phyloP scores from a whole-genome alignment of 1,140 invertebrate genomes.

The Dufourea novaeangliae region DNA sequence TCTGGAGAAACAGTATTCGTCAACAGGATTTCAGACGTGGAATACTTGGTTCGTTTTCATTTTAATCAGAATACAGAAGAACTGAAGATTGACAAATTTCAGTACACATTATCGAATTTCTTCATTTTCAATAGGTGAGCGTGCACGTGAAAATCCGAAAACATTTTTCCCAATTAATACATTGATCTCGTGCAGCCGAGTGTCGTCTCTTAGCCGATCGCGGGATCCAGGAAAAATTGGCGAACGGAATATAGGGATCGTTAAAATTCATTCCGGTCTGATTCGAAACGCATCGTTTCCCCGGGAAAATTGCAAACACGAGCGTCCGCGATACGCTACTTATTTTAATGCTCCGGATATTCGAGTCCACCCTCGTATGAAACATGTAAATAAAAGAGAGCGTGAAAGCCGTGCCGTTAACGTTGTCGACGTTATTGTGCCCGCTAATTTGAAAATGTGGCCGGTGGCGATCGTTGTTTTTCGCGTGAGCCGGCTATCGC shows the following conservation, averaged over 20 bases:
- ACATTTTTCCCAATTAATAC: too few species aligned
- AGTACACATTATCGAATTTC: too few species aligned
- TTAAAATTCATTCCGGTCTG: slow-evolving; percentile 22
- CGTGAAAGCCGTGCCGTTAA: slow-evolving; percentile 8
- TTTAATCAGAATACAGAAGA: too few species aligned
- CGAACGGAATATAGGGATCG: neutral
- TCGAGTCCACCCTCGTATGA: neutral
- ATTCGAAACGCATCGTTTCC: neutral
- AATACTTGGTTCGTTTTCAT: too few species aligned
- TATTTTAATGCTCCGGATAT: slow-evolving; percentile 33
- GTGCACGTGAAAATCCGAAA: too few species aligned
- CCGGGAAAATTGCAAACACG: neutral
- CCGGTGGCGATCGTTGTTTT: slow-evolving; percentile 48
- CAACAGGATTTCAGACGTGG: too few species aligned
- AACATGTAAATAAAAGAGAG: slow-evolving; percentile 17
- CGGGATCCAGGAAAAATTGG: neutral
- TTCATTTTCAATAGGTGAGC: too few species aligned
- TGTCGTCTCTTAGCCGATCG: neutral
- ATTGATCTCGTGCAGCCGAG: too few species aligned
- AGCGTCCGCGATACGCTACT: neutral
- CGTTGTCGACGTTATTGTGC: neutral
- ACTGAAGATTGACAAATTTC: too few species aligned
- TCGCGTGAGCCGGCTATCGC: slow-evolving; percentile 5
- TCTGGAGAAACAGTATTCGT: too few species aligned
- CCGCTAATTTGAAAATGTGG: slow-evolving; percentile 57